Conservation (phyloP, 2,113 vertebrate species). For the Leiothrix lutea region DNA sequence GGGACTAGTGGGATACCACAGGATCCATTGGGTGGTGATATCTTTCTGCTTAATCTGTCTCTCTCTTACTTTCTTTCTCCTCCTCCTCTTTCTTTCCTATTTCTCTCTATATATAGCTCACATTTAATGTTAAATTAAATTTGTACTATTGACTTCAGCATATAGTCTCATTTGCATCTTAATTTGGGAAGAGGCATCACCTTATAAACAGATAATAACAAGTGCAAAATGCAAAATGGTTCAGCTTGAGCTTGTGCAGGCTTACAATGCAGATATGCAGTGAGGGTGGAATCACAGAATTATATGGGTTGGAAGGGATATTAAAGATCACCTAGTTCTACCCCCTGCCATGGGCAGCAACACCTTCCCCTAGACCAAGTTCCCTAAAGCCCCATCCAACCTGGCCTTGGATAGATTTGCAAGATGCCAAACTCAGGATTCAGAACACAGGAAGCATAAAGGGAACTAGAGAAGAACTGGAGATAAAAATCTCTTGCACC, state of each 20-base stretch:
- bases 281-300: background rate
- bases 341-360: background rate
- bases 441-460: background rate
- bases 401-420: background rate
- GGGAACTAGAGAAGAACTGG: background rate
- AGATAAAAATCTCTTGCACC: background rate
- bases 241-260: background rate
- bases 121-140: background rate
- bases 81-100: background rate
- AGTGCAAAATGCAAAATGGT: background rate
- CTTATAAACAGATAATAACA: background rate
- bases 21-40: background rate
- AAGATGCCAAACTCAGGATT: background rate
- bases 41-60: background rate
- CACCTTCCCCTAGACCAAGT: background rate
- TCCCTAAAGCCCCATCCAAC: background rate
- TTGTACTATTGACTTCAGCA: background rate
- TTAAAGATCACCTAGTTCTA: background rate
- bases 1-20: accelerated
- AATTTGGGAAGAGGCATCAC: background rate
- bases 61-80: background rate
- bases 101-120: background rate
- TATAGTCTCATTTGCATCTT: background rate
- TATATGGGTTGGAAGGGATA: background rate
- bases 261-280: background rate